A percentile compares a stretch with the other conserved stretches of the same genome.
Conservation (phyloP, 2,113 vertebrate genomes). For the Scortum barcoo region DNA sequence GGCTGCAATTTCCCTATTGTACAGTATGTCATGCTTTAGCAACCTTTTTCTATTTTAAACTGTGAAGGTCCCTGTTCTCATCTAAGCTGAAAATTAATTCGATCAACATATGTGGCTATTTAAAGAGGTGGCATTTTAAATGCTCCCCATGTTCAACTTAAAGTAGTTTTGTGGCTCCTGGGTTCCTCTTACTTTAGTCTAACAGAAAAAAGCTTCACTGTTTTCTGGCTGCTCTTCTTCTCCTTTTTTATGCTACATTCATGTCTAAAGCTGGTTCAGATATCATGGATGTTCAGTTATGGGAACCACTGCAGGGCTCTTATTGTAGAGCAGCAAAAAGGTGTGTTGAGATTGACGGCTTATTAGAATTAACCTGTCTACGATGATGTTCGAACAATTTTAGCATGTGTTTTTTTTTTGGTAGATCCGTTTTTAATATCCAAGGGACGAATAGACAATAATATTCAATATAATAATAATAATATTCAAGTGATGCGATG, state of each 20-base stretch:
- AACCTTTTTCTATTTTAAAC: conserved; percentile 24
- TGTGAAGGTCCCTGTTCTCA: conserved; percentile 10
- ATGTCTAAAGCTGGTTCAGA: neutral
- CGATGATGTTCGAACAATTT: neutral
- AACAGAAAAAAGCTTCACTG: neutral
- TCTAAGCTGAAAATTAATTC: conserved; percentile 9
- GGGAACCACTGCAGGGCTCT: neutral
- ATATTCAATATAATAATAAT: too few relatives aligned
- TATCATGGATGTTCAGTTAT: neutral
- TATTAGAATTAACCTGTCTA: neutral
- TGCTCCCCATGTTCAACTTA: conserved; percentile 2
- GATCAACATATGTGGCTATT: conserved; percentile 30
- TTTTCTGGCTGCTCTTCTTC: neutral
- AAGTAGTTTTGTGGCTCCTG: neutral
- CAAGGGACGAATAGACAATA: neutral
- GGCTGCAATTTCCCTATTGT: conserved; percentile 7
- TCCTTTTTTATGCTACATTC: neutral
- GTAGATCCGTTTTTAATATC: neutral
- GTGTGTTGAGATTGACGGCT: neutral
- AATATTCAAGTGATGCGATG: neutral
- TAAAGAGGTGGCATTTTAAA: conserved; percentile 38
- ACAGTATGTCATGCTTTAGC: conserved; percentile 25
- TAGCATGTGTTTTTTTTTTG: neutral
- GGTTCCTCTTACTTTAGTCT: neutral
- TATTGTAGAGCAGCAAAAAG: neutral